Evolutionary conservation across 2,888 invertebrate species (phyloP), one percentile per base, ranked within the genome.

Genomic region (Cotesia congregata): DNA sequence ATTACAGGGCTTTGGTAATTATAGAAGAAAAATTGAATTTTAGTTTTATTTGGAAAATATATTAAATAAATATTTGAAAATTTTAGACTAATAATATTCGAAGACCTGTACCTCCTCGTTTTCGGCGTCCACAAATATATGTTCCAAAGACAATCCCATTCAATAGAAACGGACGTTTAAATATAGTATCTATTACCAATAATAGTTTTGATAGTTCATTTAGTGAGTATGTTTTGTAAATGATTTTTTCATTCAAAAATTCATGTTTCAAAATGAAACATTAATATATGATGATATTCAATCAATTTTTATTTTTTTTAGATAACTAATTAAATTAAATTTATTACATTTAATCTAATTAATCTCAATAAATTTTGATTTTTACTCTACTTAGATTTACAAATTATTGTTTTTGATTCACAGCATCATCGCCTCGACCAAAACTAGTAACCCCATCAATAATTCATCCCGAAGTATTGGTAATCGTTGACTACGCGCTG

Each of bases 401-500:
- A 30, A 30, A 3, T 30, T 30, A 30, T 50, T 50, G 2, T 4
- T 1, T 50, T 41, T 41, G 9, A 6, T 50, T 12, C 2, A 50
- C 6, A 50, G 50, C 50, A 12, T 12, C 12, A 3, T 1, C 12
- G 12, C 3, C 7, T 15, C 5, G 15, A 20, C 5, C 4, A 17
- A 9, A 1, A 6, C 38, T 0, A 4, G 1, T 1, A 70, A 5
- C 1, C 5, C 61, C 38, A 15, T 4, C 41, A n/a, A 70, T n/a
- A 6, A 61, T 77, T 1, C 80, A 81, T 20, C 80, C 79, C 2
- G 79, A 81, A 69, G 74, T 81, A 62, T 68, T 81, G 12, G 77
- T 81, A 6, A 41, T 81, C 1, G 76, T 77, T 62, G 77, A 77
- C 59, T 30, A 77, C 38, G 65, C 39, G 1, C 40, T 75, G 6